phyloP scores from a whole-genome alignment of 1,140 invertebrate genomes.

The Palaemon carinicauda region DNA sequence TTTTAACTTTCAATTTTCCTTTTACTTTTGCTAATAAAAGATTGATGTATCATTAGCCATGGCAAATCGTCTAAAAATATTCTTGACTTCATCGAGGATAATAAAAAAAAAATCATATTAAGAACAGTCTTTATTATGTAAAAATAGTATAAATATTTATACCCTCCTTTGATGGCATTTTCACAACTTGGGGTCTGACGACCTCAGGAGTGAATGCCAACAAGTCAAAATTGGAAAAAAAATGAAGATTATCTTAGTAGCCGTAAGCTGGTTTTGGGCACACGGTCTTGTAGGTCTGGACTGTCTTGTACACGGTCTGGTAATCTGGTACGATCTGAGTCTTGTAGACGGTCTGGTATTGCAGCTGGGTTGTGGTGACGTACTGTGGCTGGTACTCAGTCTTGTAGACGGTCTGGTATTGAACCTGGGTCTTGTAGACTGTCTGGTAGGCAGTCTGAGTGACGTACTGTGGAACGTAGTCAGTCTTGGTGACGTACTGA shows the following conservation, averaged over 20 bases:
- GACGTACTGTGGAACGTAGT: neutral
- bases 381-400: neutral
- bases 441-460: neutral
- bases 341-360: neutral
- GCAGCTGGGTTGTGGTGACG: neutral
- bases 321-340: neutral
- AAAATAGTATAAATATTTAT: no score
- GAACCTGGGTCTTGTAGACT: neutral
- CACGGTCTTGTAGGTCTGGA: neutral
- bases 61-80: no score
- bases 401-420: neutral
- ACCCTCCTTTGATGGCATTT: no score
- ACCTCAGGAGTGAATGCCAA: no score
- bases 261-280: neutral
- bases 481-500: neutral
- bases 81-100: no score
- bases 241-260: neutral
- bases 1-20: no score
- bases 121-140: no score
- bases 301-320: neutral
- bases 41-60: no score
- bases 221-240: no score
- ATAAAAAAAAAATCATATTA: no score
- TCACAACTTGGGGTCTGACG: no score
- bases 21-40: no score